Evolutionary conservation across 2,797 vertebrate species (phyloP).

Genomic region (Pantherophis alleghaniensis): DNA sequence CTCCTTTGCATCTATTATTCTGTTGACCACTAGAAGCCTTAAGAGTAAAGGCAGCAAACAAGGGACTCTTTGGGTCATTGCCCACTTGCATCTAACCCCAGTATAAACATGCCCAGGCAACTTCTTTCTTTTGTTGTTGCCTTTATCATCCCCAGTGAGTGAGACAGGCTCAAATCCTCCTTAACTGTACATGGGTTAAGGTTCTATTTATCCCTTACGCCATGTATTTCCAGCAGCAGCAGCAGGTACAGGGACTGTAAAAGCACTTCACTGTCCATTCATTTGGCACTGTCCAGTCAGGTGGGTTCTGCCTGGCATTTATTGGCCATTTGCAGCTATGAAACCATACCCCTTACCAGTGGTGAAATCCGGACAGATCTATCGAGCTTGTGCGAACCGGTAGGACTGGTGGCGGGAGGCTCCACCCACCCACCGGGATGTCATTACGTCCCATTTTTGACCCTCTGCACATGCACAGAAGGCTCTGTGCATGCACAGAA

Average conservation of each 20-base stretch:
- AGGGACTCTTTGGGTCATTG: not conserved
- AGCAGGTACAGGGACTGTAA: not conserved
- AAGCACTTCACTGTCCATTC: not conserved
- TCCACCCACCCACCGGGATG: too few relatives aligned
- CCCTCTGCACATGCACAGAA: too few relatives aligned
- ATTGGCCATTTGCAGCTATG: not conserved
- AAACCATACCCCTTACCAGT: not conserved
- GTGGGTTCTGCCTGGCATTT: not conserved
- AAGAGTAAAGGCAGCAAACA: not conserved
- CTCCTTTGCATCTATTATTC: not conserved
- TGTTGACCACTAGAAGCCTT: not conserved
- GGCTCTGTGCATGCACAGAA: too few relatives aligned
- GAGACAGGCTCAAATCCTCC: not conserved
- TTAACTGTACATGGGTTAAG: not conserved
- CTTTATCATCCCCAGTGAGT: not conserved
- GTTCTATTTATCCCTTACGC: not conserved
- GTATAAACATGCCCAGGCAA: not conserved
- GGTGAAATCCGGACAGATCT: too few relatives aligned
- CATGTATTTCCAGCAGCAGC: not conserved
- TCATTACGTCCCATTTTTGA: too few relatives aligned
- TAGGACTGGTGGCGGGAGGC: too few relatives aligned
- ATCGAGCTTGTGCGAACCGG: too few relatives aligned
- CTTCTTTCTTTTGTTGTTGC: not conserved
- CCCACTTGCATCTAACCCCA: not conserved
- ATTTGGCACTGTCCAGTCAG: not conserved